These are phyloP conservation scores for Lucinisca nassula DNA, from an alignment of 2,888 invertebrate genomes.

Conservation along the genomic window DNA sequence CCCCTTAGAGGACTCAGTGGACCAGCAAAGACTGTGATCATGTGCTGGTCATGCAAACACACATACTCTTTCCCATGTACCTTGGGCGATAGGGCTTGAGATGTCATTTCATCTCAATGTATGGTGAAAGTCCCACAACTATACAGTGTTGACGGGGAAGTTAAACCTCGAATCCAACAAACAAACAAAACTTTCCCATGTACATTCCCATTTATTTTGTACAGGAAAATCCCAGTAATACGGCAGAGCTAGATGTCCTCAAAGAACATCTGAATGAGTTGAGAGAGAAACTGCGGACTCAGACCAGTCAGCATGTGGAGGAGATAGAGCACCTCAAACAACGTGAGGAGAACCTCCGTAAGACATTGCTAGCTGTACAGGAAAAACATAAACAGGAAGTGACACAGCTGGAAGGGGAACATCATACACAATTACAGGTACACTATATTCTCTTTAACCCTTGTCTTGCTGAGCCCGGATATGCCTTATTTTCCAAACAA, in stretches of 20 bases:
- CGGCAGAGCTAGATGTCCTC: constrained; percentile 81
- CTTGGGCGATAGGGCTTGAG: no score
- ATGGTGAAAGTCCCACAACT: no score
- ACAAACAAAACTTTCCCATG: no score
- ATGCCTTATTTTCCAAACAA: not conserved
- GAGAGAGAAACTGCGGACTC: constrained; percentile 78
- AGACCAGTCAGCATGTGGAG: constrained; percentile 79
- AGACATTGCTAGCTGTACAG: constrained; percentile 83
- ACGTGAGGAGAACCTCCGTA: constrained; percentile 80
- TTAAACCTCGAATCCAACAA: no score
- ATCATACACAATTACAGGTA: constrained; percentile 91
- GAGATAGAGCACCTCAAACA: constrained; percentile 88
- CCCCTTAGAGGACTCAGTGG: no score
- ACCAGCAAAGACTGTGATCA: no score
- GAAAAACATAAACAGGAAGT: constrained; percentile 88
- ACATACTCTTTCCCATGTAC: no score
- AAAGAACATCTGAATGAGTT: constrained; percentile 90
- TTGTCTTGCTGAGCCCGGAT: no score
- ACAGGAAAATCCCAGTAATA: not conserved
- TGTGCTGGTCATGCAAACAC: no score
- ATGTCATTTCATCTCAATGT: no score
- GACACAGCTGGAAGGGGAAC: constrained; percentile 87
- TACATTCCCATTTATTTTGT: no score
- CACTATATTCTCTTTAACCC: not conserved
- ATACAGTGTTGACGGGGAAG: no score